phyloP scores from a whole-genome alignment of 1,140 invertebrate genomes.

The Trachymyrmex cornetzi region DNA sequence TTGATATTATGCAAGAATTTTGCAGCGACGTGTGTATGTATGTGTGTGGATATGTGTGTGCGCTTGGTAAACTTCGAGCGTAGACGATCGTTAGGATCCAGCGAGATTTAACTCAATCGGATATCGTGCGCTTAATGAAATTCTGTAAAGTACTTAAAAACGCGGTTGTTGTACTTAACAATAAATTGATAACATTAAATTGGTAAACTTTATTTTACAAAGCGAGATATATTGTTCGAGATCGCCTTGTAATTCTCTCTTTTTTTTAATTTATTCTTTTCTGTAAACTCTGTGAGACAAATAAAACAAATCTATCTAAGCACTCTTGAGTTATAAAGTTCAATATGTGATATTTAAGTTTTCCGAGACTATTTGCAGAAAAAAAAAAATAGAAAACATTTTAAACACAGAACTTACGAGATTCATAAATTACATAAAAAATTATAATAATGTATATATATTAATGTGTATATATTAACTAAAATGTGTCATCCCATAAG shows the following conservation, averaged over 20 bases:
- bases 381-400: background rate
- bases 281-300: conserved; percentile 46
- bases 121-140: conserved; percentile 8
- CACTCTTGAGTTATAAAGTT: background rate
- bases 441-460: background rate
- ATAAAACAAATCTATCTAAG: conserved; percentile 25
- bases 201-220: conserved; percentile 3
- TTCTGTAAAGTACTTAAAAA: conserved; percentile 45
- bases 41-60: background rate
- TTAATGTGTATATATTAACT: background rate
- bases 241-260: conserved; percentile 23
- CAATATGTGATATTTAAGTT: background rate
- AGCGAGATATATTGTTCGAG: conserved; percentile 12
- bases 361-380: background rate
- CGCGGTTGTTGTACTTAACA: conserved; percentile 29
- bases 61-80: background rate
- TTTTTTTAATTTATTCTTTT: conserved; percentile 54
- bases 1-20: conserved; percentile 11
- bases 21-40: background rate
- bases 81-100: background rate
- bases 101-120: background rate
- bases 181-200: conserved; percentile 10
- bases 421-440: conserved; percentile 7
- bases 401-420: conserved; percentile 59
- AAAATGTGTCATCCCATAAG: background rate